Conservation (phyloP, 35 echinoderm and acorn worm genomes). For the Acanthaster planci region DNA sequence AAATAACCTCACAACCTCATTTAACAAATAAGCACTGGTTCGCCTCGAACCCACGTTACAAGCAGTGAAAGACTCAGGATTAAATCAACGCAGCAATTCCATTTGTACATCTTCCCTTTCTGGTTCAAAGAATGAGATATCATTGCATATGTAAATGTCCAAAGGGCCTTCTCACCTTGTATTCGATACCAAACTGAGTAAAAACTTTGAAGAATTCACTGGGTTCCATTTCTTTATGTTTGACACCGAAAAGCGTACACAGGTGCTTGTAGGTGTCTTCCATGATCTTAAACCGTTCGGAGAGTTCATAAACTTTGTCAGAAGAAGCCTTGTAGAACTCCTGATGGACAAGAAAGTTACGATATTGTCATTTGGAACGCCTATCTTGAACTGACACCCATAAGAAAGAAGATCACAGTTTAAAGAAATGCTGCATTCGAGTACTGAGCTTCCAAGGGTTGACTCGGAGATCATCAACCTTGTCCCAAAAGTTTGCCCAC, state of each 20-base stretch:
- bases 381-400: no score
- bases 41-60: no score
- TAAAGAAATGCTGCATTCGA: no score
- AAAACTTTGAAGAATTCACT: constrained; percentile 78
- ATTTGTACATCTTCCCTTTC: background rate
- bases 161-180: constrained; percentile 40
- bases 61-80: background rate
- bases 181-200: constrained; percentile 42
- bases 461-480: no score
- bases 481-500: no score
- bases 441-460: no score
- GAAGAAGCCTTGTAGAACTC: constrained; percentile 74
- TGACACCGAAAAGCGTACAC: constrained; percentile 70
- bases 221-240: constrained; percentile 74
- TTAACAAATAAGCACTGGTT: no score
- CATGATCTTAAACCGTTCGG: constrained; percentile 73
- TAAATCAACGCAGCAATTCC: background rate
- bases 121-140: background rate
- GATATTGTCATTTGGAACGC: no score
- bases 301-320: constrained; percentile 73
- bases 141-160: no score
- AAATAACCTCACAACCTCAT: no score
- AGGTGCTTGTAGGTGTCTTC: constrained; percentile 74
- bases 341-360: constrained; percentile 26
- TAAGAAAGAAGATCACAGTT: no score